These are phyloP conservation scores for Poecilia velifera DNA, from an alignment of 2,797 vertebrate species.

Conservation along the genomic window DNA sequence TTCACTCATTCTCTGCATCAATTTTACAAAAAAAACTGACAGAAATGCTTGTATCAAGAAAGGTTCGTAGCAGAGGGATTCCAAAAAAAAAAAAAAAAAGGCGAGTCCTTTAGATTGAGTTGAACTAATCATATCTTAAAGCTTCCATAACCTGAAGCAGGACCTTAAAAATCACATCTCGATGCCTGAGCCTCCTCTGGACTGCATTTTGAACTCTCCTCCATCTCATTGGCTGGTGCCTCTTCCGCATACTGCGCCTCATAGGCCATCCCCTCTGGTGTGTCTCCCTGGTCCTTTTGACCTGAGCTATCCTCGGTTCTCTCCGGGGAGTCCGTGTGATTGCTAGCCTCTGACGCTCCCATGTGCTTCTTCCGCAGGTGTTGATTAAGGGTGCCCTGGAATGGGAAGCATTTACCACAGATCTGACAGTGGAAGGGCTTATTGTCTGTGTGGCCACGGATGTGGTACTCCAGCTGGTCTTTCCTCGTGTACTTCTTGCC, in stretches of 20 bases:
- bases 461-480: conserved; percentile 99
- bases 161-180: conserved; percentile 81
- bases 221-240: conserved; percentile 73
- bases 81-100: conserved; percentile 36
- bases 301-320: conserved; percentile 86
- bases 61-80: conserved; percentile 66
- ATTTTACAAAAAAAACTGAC: conserved; percentile 74
- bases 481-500: conserved; percentile 99
- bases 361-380: conserved; percentile 99
- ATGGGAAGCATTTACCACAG: conserved; percentile 99
- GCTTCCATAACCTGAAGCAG: conserved; percentile 78
- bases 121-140: conserved; percentile 77
- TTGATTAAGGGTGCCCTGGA: conserved; percentile 99
- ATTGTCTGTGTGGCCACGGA: conserved; percentile 98
- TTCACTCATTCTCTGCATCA: conserved; percentile 68
- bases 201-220: conserved; percentile 81
- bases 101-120: conserved; percentile 64
- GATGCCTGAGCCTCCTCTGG: conserved; percentile 80
- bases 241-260: conserved; percentile 82
- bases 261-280: conserved; percentile 87
- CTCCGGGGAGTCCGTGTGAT: conserved; percentile 90
- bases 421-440: conserved; percentile 99
- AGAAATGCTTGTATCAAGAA: conserved; percentile 74
- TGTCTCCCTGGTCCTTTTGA: conserved; percentile 87
- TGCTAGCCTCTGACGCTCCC: conserved; percentile 84